Conservation (phyloP, 2,888 invertebrate species). For the Luffia ferchaultella region DNA sequence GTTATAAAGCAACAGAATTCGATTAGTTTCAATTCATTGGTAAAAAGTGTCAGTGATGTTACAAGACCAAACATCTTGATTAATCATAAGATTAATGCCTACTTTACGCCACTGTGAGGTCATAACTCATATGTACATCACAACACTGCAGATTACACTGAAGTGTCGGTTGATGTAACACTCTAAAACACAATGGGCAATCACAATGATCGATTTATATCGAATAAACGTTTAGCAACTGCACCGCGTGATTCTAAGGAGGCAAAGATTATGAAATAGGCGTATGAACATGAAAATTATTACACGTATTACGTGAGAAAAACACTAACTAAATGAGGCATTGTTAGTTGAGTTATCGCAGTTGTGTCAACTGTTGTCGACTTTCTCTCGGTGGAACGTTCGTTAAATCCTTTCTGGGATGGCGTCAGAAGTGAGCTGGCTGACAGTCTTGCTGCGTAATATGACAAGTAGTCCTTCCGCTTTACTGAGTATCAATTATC, state of each 20-base stretch:
- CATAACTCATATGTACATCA: constrained; percentile 9
- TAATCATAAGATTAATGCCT: no score
- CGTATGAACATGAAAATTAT: not conserved
- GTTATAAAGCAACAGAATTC: no score
- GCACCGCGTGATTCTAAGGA: not conserved
- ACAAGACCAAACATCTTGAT: no score
- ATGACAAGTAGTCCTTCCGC: no score
- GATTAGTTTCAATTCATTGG: no score
- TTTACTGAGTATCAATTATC: no score
- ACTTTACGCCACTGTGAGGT: constrained; percentile 6
- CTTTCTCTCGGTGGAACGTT: not conserved
- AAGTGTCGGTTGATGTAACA: not conserved
- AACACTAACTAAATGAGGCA: not conserved
- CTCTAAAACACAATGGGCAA: constrained; percentile 4
- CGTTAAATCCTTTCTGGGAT: no score
- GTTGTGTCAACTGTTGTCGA: not conserved
- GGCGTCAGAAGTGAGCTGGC: no score
- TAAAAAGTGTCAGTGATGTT: no score
- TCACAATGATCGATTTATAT: not conserved
- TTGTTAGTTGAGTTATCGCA: not conserved
- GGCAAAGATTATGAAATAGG: not conserved
- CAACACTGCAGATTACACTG: constrained; percentile 1
- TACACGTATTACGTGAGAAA: not conserved
- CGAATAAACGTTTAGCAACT: not conserved
- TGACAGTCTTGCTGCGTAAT: no score